These are phyloP conservation scores for Chelon labrosus DNA, from an alignment of 2,797 vertebrate species.

Conservation along the genomic window DNA sequence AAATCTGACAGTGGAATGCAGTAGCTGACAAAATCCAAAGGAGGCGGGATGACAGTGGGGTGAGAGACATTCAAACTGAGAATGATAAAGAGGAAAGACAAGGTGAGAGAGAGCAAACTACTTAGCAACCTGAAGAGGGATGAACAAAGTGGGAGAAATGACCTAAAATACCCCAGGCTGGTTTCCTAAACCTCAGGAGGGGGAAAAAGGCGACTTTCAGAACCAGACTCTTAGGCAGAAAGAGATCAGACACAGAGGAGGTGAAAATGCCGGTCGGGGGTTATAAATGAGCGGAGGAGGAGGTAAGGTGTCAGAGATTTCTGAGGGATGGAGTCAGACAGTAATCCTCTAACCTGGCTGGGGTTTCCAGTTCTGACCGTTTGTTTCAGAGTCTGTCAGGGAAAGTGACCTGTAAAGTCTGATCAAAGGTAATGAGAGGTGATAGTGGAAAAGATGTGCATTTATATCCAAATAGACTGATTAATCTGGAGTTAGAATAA, in stretches of 20 bases:
- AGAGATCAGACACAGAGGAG: constrained; percentile 19
- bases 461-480: not conserved
- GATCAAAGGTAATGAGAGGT: constrained; percentile 4
- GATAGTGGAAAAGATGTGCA: not conserved
- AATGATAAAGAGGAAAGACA: constrained; percentile 11
- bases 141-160: constrained; percentile 9
- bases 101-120: constrained; percentile 6
- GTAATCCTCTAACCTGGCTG: constrained; percentile 59
- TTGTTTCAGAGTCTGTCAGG: constrained; percentile 44
- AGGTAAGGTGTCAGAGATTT: constrained; percentile 6
- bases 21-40: not conserved
- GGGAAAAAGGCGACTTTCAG: constrained; percentile 4
- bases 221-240: constrained; percentile 27
- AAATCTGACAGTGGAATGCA: constrained; percentile 49
- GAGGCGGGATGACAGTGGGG: not conserved
- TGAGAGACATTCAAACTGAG: constrained; percentile 8
- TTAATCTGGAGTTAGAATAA: not conserved
- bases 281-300: constrained; percentile 5
- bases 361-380: constrained; percentile 45
- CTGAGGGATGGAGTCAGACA: constrained; percentile 66
- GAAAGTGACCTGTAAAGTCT: constrained; percentile 51
- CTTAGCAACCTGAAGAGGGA: constrained; percentile 2
- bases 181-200: constrained; percentile 22
- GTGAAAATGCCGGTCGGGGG: constrained; percentile 26
- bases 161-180: constrained; percentile 23